phyloP scores from a whole-genome alignment of 1,140 invertebrate genomes.

The Drosophila bocqueti region DNA sequence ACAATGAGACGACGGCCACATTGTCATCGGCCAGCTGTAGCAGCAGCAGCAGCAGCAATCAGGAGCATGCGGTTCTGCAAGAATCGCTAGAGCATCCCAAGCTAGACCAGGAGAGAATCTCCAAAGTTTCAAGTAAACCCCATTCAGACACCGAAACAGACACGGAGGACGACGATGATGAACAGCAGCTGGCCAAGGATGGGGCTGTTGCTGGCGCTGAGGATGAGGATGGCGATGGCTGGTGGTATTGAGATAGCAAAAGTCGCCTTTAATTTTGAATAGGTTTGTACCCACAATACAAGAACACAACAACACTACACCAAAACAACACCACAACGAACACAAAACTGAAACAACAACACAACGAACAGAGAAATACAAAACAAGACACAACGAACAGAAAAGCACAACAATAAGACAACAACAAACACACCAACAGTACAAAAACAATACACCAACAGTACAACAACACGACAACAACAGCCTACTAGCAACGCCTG shows the following conservation, averaged over 20 bases:
- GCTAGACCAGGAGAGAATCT: slow-evolving; percentile 51
- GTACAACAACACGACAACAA: neutral
- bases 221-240: slow-evolving; percentile 76
- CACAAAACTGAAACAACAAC: neutral
- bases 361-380: neutral
- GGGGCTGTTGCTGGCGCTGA: slow-evolving; percentile 29
- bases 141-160: slow-evolving; percentile 71
- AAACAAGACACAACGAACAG: neutral
- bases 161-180: slow-evolving; percentile 43
- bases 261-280: slow-evolving; percentile 71
- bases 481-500: slow-evolving; percentile 19
- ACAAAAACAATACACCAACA: slow-evolving; percentile 14
- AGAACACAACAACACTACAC: slow-evolving; percentile 33
- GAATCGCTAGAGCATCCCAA: slow-evolving; percentile 36
- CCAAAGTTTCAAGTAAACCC: slow-evolving; percentile 42
- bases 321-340: slow-evolving; percentile 1
- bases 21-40: slow-evolving; percentile 59
- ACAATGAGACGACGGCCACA: slow-evolving; percentile 71
- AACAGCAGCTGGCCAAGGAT: slow-evolving; percentile 31
- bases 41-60: slow-evolving; percentile 29
- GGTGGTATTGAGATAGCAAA: slow-evolving; percentile 79
- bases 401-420: neutral
- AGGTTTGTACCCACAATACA: slow-evolving; percentile 80
- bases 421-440: neutral
- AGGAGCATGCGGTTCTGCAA: slow-evolving; percentile 44